Percentiles rank a stretch among this genome's conserved stretches.
Conservation (phyloP, 2,888 invertebrate species). For the Oconnorella tubifera region DNA sequence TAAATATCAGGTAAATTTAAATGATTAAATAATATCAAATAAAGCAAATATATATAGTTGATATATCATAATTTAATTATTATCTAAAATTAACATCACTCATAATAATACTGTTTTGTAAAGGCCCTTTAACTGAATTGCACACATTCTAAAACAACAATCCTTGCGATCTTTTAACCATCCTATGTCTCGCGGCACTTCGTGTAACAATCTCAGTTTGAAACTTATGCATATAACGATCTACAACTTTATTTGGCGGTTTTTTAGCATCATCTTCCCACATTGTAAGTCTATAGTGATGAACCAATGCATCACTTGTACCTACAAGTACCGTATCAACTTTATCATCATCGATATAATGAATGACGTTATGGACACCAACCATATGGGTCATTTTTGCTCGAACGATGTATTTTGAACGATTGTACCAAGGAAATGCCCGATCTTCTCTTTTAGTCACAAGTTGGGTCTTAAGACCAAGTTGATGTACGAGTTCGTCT, state of each 20-base stretch:
- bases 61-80: too few species aligned
- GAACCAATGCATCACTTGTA: slow-evolving; percentile 10
- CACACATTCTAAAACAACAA: too few species aligned
- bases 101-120: too few species aligned
- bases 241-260: not conserved
- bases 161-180: too few species aligned
- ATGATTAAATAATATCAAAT: too few species aligned
- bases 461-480: slow-evolving; percentile 37
- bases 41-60: too few species aligned
- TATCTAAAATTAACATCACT: too few species aligned
- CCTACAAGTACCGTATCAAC: slow-evolving; percentile 2
- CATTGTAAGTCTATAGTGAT: slow-evolving; percentile 16
- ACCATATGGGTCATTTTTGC: slow-evolving; percentile 9
- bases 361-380: slow-evolving; percentile 16
- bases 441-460: slow-evolving; percentile 75
- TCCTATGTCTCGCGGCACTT: not conserved
- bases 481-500: slow-evolving; percentile 26
- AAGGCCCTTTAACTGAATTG: too few species aligned
- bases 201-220: not conserved
- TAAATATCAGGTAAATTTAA: too few species aligned
- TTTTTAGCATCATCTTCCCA: not conserved
- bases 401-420: slow-evolving; percentile 69
- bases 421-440: slow-evolving; percentile 73
- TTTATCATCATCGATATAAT: slow-evolving; percentile 5
- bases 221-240: slow-evolving; percentile 9